phyloP scores from a whole-genome alignment of 2,797 vertebrate species.

The Hyperoplus lanceolatus region DNA sequence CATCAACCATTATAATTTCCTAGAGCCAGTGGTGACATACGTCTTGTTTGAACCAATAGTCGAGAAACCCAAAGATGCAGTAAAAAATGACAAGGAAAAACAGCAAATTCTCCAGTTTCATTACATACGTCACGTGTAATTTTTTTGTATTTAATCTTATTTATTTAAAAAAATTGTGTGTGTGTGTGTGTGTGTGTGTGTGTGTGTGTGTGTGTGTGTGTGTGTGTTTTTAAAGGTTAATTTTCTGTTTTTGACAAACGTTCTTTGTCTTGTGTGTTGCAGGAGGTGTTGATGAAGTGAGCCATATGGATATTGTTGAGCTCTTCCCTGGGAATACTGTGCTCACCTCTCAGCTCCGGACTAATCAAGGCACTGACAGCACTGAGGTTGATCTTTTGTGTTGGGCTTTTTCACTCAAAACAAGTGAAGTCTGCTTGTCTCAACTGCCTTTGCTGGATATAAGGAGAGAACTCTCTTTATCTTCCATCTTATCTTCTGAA shows the following conservation, averaged over 20 bases:
- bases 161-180: too few species aligned
- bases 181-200: too few species aligned
- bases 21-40: neutral
- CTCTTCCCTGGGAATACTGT: conserved; percentile 35
- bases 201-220: too few species aligned
- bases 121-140: neutral
- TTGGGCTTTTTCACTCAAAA: conserved; percentile 56
- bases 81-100: neutral
- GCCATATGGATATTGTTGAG: conserved; percentile 64
- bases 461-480: conserved; percentile 74
- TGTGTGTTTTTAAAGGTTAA: too few species aligned
- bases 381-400: conserved; percentile 48
- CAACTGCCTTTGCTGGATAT: conserved; percentile 76
- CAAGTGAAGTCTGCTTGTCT: conserved; percentile 66
- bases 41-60: neutral
- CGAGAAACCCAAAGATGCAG: neutral
- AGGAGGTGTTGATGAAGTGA: conserved; percentile 91
- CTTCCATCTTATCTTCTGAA: conserved; percentile 71
- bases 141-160: neutral
- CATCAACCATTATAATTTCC: neutral
- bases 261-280: conserved; percentile 63
- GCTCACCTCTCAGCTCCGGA: conserved; percentile 63
- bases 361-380: conserved; percentile 60
- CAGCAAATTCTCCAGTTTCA: neutral
- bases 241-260: neutral